Conservation (phyloP, 2,113 vertebrate species). For the Perca fluviatilis region DNA sequence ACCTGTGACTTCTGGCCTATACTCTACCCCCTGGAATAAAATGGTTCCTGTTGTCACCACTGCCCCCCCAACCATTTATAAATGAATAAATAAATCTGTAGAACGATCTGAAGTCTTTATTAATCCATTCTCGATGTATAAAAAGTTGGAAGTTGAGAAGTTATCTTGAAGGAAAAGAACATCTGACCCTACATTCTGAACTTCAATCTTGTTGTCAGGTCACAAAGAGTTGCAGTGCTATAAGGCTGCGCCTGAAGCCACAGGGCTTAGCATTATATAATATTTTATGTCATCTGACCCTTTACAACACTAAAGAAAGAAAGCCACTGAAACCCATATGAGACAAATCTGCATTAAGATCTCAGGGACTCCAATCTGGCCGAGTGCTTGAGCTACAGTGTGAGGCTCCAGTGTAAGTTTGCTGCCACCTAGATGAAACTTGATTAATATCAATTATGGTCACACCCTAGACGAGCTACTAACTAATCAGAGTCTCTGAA, state of each 20-base stretch:
- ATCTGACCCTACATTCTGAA: too few relatives aligned
- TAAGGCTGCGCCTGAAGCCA: not conserved
- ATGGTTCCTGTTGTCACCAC: too few relatives aligned
- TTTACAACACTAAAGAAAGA: not conserved
- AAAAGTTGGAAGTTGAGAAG: not conserved
- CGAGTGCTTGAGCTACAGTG: not conserved
- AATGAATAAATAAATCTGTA: not conserved
- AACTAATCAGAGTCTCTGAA: conserved; percentile 9
- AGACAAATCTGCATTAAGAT: not conserved
- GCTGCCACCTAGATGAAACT: conserved; percentile 12
- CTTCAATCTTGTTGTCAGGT: not conserved
- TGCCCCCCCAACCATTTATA: too few relatives aligned
- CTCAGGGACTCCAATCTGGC: not conserved
- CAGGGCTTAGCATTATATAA: not conserved
- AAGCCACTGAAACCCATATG: not conserved
- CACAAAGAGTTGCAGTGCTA: not conserved
- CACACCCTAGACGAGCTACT: not conserved
- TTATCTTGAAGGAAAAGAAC: not conserved
- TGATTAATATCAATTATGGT: not conserved
- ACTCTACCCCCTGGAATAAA: not conserved
- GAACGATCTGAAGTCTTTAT: not conserved
- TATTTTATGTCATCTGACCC: not conserved
- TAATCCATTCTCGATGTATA: not conserved
- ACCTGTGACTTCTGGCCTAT: not conserved
- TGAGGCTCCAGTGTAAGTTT: not conserved